phyloP scores from a whole-genome alignment of 2,113 vertebrate genomes.

The Centropus unirufus region DNA sequence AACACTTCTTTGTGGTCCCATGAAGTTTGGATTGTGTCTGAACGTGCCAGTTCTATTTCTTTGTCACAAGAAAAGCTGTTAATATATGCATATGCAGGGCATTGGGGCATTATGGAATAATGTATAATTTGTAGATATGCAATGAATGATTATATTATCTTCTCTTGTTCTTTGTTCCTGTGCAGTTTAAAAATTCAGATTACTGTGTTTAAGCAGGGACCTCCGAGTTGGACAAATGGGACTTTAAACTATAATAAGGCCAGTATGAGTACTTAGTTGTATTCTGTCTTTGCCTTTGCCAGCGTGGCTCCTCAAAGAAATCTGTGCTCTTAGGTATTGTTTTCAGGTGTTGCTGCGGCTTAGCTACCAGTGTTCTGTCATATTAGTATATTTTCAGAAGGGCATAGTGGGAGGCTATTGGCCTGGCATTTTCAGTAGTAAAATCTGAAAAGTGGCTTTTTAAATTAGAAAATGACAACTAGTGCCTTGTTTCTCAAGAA shows the following conservation, averaged over 20 bases:
- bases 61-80: background rate
- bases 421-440: background rate
- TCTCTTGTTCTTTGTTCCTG: background rate
- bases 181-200: background rate
- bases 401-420: background rate
- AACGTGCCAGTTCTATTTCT: background rate
- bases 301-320: background rate
- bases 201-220: background rate
- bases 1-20: background rate
- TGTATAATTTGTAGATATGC: background rate
- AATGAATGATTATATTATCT: background rate
- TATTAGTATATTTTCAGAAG: background rate
- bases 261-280: background rate
- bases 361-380: background rate
- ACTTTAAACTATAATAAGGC: background rate
- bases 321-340: background rate
- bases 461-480: background rate
- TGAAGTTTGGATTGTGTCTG: background rate
- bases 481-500: constrained; percentile 18
- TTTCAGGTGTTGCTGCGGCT: background rate
- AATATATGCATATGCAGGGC: background rate
- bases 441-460: constrained; percentile 24
- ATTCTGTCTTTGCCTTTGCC: background rate
- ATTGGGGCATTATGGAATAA: background rate
- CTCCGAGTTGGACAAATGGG: background rate